Evolutionary conservation across 2,888 invertebrate genomes (phyloP), one percentile per base, ranked within the genome.

Genomic region (Platycheirus albimanus): DNA sequence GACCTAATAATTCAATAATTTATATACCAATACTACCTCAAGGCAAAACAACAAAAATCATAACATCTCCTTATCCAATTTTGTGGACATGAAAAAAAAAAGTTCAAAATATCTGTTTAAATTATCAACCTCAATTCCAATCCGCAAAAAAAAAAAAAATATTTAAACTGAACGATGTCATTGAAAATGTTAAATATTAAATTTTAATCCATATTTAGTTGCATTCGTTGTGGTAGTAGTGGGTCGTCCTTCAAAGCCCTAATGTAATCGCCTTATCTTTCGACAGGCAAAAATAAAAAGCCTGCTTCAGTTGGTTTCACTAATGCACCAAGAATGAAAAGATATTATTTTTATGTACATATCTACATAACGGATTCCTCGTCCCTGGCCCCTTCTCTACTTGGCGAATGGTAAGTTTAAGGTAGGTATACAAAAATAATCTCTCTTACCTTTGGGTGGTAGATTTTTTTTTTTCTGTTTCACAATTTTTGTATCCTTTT

Each of bases 261-360:
- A 56, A 72, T 20, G 69, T 70, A 76, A 78, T 72, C 72, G 66
- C 61, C 66, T 78, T 78, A 78, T 67, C 45, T 15, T 67, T 51
- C 30, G 41, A 61, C 36, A 36, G n/a, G 28, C 33, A 49, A 69
- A 58, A 61, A 67, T 51, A n/a, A 30, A 52, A 67, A 49, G 20
- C 45, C 52, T 41, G 47, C 33, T 70, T 58, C 51, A 64, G 56
- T 71, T 56, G 71, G 77, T 43, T 64, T 67, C 28, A 49, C 56
- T 58, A 72, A 67, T 78, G 64, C 77, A 77, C 47, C 38, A 54
- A 43, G 28, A 36, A 20, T 7, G 30, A 58, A 38, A 17, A 38
- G 33, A 56, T 54, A 41, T 52, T 17, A 17, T 30, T 28, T 13
- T 15, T 5, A 28, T 24, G 5, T 24, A 28, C 8, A 52, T 30